Percentiles rank a stretch among this genome's conserved stretches.
phyloP scores from a whole-genome alignment of 2,797 vertebrate species.

The Margarornis squamiger region DNA sequence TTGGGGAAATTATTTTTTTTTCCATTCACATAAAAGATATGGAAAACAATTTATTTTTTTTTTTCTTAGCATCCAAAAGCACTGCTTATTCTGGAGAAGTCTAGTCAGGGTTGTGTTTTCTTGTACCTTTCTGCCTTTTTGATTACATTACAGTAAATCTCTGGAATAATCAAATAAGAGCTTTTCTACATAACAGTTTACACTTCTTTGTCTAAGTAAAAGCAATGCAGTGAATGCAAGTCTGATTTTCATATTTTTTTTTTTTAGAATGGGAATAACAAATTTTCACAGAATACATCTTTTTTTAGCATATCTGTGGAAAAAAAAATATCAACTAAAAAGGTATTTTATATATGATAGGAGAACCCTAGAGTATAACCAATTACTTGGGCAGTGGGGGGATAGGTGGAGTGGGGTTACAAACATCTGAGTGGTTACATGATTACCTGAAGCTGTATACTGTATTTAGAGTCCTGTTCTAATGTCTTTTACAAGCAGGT shows the following conservation, averaged over 20 bases:
- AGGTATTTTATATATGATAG: not conserved
- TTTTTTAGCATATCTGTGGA: not conserved
- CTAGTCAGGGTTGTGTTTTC: not conserved
- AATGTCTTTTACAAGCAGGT: not conserved
- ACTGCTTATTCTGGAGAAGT: not conserved
- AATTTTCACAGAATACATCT: not conserved
- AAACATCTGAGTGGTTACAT: not conserved
- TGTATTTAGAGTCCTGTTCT: not conserved
- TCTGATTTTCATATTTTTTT: not conserved
- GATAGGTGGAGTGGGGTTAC: rapidly evolving
- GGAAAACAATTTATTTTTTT: not conserved
- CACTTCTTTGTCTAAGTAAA: not conserved
- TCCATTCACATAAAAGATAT: not conserved
- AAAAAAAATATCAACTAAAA: no score
- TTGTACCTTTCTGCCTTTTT: not conserved
- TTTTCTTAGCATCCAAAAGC: not conserved
- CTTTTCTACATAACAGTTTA: not conserved
- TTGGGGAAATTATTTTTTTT: not conserved
- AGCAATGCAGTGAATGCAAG: not conserved
- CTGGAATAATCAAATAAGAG: not conserved
- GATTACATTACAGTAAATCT: not conserved
- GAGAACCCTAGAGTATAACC: not conserved
- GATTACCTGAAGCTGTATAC: not conserved
- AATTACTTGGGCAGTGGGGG: not conserved
- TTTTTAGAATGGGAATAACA: not conserved